A percentile compares a stretch with the other conserved stretches of the same genome.
Conservation (phyloP, 2,888 invertebrate species). For the Platycheirus albimanus region DNA sequence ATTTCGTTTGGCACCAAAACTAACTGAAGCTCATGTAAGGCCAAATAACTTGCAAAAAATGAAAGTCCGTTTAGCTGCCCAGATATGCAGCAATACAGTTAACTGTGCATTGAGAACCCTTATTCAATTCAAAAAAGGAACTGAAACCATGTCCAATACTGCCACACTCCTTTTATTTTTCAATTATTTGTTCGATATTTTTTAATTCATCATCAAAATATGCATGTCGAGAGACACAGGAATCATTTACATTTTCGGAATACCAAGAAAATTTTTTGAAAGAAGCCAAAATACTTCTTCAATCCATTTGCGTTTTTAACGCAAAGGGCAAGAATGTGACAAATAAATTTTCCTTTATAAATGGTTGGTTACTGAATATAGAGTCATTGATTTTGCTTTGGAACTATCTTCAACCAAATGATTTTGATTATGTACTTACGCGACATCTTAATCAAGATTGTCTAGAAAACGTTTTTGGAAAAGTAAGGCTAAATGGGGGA, state of each 20-base stretch:
- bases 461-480: neutral
- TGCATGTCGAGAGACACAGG: neutral
- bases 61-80: neutral
- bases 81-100: neutral
- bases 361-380: neutral
- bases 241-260: neutral
- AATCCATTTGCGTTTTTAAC: neutral
- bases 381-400: neutral
- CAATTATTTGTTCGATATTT: neutral
- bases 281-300: neutral
- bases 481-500: too few species aligned
- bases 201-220: neutral
- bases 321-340: neutral
- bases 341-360: neutral
- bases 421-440: neutral
- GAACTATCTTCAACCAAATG: neutral
- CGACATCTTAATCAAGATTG: neutral
- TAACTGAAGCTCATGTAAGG: neutral
- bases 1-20: neutral
- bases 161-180: neutral
- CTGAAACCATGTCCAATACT: neutral
- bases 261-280: neutral
- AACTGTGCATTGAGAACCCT: neutral
- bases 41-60: neutral
- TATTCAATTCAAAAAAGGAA: neutral